Base-by-base conservation (phyloP, 2,113 vertebrate genomes). In the Fulica atra region DNA sequence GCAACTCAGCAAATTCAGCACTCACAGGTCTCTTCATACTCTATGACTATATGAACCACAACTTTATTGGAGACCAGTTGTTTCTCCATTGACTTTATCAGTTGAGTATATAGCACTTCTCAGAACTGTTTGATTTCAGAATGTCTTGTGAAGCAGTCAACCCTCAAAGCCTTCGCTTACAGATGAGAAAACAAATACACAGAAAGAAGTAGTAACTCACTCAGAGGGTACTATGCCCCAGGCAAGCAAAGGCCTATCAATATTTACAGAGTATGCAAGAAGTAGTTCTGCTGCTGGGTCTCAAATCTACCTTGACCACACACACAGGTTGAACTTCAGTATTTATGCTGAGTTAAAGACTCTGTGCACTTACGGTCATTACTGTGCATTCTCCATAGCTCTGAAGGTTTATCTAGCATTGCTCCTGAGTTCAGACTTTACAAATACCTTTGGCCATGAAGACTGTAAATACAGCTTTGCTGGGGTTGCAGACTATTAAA, bases 261-360 rank as follows among this genome's bases (percentile, higher is more conserved):
- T 88, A 68, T 86, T 84, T 78, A 74, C 74, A 53, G 79, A 59
- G 21, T 38, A 57, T n/a, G 53, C 35, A 61, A 60, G 57, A 31
- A 59, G 65, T 81, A 53, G 56, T 88, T 78, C 53, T 65, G 48
- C 79, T 88, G 11, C 57, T 94, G 86, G 6, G 48, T 89, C 50
- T 91, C 38, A 72, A 93, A 91, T 86, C 25, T 89, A 54, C 92
- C 73, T 78, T 84, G 57, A 92, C 85, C 60, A 13, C 46, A 53
- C 25, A 46, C 16, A 11, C 50, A 26, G 57, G 24, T 2, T 92
- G 61, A 69, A 90, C 38, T 74, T 86, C 61, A 42, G 70, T 61
- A 79, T 91, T 95, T 86, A 57, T 81, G 68, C 92, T 94, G 68
- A 85, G 50, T 20, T 82, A 66, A 90, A 83, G 46, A 28, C 44